Percentiles rank a stretch among this genome's conserved stretches.
Conservation (phyloP, 1,140 invertebrate genomes). For the Achatina immaculata region DNA sequence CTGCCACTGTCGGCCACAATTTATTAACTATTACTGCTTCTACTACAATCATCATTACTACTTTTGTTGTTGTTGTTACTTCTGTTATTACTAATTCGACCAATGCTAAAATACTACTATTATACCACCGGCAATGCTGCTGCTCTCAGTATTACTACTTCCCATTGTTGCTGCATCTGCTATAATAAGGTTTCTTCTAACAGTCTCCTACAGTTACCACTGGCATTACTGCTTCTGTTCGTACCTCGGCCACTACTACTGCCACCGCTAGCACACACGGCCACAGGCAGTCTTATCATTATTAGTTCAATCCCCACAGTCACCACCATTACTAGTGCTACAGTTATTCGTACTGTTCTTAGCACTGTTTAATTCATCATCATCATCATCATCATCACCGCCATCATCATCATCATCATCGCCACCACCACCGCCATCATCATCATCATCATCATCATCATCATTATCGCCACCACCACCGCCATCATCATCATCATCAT, state of each 20-base stretch:
- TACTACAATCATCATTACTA: background rate
- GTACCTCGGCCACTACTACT: too few species aligned
- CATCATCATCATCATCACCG: background rate
- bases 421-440: background rate
- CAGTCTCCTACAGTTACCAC: too few species aligned
- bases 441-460: slow-evolving; percentile 16
- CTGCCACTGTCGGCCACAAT: too few species aligned
- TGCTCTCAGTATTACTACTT: background rate
- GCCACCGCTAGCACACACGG: too few species aligned
- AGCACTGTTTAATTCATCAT: too few species aligned
- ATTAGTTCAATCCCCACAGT: too few species aligned
- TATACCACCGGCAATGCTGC: background rate
- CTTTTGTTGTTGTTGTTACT: background rate
- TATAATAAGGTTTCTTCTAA: too few species aligned
- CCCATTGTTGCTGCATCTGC: too few species aligned
- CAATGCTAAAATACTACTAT: too few species aligned
- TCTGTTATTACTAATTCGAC: too few species aligned
- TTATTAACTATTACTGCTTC: background rate
- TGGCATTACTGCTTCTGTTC: too few species aligned
- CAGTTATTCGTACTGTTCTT: background rate
- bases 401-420: background rate
- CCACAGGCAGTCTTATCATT: too few species aligned
- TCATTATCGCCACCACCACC: slow-evolving; percentile 3
- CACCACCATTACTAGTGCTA: background rate
- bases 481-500: background rate